Conservation (phyloP, 2,888 invertebrate species). For the Drosophila demipolita region DNA sequence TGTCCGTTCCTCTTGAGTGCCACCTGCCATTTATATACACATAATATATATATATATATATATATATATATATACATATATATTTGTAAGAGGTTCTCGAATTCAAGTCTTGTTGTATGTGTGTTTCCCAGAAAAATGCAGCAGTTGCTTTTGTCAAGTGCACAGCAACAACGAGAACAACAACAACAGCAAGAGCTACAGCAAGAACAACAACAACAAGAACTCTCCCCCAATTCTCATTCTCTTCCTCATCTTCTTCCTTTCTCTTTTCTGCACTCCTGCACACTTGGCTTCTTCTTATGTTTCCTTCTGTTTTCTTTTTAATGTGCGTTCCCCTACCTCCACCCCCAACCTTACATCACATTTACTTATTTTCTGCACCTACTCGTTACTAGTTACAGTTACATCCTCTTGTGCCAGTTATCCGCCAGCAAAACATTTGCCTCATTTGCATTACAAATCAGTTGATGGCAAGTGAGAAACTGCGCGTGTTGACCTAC, state of each 20-base stretch:
- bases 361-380: neutral
- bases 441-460: constrained; percentile 82
- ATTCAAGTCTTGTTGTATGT: constrained; percentile 16
- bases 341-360: neutral
- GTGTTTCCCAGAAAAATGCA: constrained; percentile 54
- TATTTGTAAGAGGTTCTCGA: constrained; percentile 16
- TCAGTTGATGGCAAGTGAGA: constrained; percentile 72
- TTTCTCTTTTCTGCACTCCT: constrained; percentile 15
- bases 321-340: constrained; percentile 13
- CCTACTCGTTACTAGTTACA: constrained; percentile 11
- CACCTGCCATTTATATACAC: too few species aligned
- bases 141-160: constrained; percentile 53
- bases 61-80: neutral
- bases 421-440: constrained; percentile 63
- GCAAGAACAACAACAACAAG: neutral
- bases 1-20: constrained; percentile 43
- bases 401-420: constrained; percentile 62
- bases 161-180: constrained; percentile 6
- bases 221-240: constrained; percentile 1
- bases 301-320: constrained; percentile 38
- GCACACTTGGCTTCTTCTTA: constrained; percentile 32
- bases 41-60: neutral
- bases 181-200: neutral
- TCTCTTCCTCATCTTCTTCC: constrained; percentile 1
- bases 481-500: constrained; percentile 72